Evolutionary conservation across 1,140 invertebrate genomes (phyloP).

Genomic region (Drosophila nigrodunni): DNA sequence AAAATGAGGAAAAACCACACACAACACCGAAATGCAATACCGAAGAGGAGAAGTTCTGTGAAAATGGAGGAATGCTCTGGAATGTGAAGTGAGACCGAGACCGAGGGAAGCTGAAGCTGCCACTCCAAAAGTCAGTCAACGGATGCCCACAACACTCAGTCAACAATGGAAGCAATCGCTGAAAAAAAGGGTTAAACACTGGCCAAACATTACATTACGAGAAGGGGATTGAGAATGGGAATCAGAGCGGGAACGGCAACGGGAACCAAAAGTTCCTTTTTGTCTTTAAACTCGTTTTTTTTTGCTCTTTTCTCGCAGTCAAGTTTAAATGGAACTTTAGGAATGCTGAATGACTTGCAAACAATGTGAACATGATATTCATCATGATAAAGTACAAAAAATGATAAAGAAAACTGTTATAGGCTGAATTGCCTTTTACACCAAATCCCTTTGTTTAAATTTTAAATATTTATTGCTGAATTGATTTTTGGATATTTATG

Average conservation of each 20-base stretch:
- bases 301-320: conserved; percentile 14
- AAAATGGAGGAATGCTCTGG: conserved; percentile 15
- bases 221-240: too few relatives aligned
- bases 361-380: conserved; percentile 21
- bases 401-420: neutral
- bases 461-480: too few relatives aligned
- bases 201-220: conserved; percentile 29
- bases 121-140: conserved; percentile 33
- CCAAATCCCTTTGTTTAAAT: neutral
- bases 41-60: conserved; percentile 1
- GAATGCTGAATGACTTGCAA: conserved; percentile 23
- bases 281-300: conserved; percentile 13
- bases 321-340: conserved; percentile 14
- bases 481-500: too few relatives aligned
- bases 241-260: too few relatives aligned
- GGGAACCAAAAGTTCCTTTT: conserved; percentile 17
- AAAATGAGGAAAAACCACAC: conserved; percentile 11
- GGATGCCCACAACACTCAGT: conserved; percentile 24
- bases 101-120: conserved; percentile 42
- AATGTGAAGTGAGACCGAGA: conserved; percentile 8
- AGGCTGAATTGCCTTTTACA: too few relatives aligned
- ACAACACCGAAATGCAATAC: conserved; percentile 56
- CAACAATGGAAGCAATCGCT: conserved; percentile 71
- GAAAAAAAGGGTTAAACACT: conserved; percentile 61
- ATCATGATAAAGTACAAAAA: conserved; percentile 16